Conservation (phyloP, 2,888 invertebrate genomes). For the Drosophila ustulata region DNA sequence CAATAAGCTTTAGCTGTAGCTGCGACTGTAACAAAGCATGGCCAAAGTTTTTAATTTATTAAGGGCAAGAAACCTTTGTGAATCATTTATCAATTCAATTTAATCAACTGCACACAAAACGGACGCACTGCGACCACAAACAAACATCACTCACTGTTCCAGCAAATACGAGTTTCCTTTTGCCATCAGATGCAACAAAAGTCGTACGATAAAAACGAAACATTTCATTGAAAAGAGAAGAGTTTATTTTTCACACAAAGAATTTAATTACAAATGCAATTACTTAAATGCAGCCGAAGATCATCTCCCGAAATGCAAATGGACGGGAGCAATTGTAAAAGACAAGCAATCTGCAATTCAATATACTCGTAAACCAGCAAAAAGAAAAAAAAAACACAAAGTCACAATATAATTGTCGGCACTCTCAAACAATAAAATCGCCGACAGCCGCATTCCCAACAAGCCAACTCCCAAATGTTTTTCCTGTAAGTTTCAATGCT, state of each 20-base stretch:
- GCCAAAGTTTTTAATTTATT: conserved; percentile 37
- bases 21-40: not conserved
- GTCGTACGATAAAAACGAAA: not conserved
- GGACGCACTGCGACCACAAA: conserved; percentile 7
- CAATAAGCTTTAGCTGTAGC: not conserved
- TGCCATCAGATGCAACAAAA: not conserved
- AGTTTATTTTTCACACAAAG: not conserved
- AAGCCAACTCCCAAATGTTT: too few relatives aligned
- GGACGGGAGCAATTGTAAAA: not conserved
- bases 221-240: not conserved
- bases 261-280: conserved; percentile 1
- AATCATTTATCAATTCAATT: conserved; percentile 34
- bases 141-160: conserved; percentile 4
- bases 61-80: conserved; percentile 1
- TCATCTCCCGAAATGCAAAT: not conserved
- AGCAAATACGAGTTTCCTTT: not conserved
- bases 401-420: not conserved
- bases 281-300: not conserved
- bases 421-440: not conserved
- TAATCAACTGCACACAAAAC: conserved; percentile 19
- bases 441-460: too few relatives aligned
- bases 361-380: not conserved
- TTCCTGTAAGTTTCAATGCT: too few relatives aligned
- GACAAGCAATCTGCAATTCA: not conserved
- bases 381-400: not conserved